These are phyloP conservation scores for Harpagoxenus sublaevis DNA, from an alignment of 2,888 invertebrate genomes.

Conservation along the genomic window DNA sequence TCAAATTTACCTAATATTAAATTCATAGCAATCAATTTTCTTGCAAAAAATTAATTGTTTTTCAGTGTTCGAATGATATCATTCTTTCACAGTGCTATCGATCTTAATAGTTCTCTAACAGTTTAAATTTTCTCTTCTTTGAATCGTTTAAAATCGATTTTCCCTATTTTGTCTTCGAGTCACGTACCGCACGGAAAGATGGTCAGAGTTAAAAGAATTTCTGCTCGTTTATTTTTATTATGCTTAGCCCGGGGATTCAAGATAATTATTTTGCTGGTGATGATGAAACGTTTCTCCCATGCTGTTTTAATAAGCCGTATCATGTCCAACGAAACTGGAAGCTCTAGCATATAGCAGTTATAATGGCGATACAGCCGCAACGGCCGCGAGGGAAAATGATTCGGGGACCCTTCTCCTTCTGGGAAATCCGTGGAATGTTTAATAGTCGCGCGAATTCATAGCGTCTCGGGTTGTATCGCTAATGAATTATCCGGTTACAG, in stretches of 20 bases:
- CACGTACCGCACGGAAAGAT: background rate
- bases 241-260: background rate
- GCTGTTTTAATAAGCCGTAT: constrained; percentile 25
- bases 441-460: constrained; percentile 52
- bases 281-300: background rate
- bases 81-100: no score
- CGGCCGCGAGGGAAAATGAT: constrained; percentile 47
- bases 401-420: constrained; percentile 14
- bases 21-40: no score
- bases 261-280: constrained; percentile 10
- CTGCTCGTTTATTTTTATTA: background rate
- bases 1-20: no score
- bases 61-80: background rate
- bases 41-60: no score
- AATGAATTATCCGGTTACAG: constrained; percentile 69
- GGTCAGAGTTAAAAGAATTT: constrained; percentile 10
- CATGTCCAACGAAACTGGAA: constrained; percentile 35
- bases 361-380: constrained; percentile 16
- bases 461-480: constrained; percentile 59
- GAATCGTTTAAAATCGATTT: no score
- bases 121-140: background rate
- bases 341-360: constrained; percentile 23
- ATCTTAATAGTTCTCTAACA: background rate
- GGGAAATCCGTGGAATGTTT: constrained; percentile 55
- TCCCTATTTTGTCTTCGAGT: background rate